Evolutionary conservation across 2,888 invertebrate genomes (phyloP), one percentile per base, ranked within the genome.

Genomic region (Chrysolina haemoptera): DNA sequence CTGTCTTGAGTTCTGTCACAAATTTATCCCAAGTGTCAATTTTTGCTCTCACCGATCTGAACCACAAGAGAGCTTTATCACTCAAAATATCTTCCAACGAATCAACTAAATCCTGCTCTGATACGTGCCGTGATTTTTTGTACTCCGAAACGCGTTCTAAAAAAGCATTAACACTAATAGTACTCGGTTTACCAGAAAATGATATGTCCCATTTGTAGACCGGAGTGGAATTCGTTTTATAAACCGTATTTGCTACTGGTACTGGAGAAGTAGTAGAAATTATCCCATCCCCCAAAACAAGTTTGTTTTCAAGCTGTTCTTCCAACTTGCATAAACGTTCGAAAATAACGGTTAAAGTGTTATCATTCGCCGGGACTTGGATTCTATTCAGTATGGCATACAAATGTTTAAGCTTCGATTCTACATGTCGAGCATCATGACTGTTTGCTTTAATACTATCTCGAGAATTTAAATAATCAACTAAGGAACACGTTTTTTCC

Each of bases 121-220:
- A 64, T 20, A 64, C 64, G 18, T 64, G 64, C 9, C 50, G 67
- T n/a, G 50, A 53, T 55, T 55, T 55, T 50, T 50, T 46, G 14
- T 50, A 67, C 27, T 67, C 27, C 9, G 5, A 20, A 20, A 67
- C 27, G 12, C 67, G 67, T 67, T 67, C 67, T 18, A 53, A 40
- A 55, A 67, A 67, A 10, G 67, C 67, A 53, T 53, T 67, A 12
- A 67, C 67, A 18, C 67, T 67, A 10, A 67, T 22, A 22, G 53
- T 59, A 14, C 35, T 68, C 8, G 55, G 68, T 55, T 53, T 41
- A 14, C 68, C 53, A 14, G 53, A 53, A 68, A 68, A 55, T 6
- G 27, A 66, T 20, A 66, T 68, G 41, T 48, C n/a, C 27, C n/a
- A 50, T 27, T 50, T 53, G 41, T 68, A 59, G 14, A 55, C 68